Evolutionary conservation across 2,888 invertebrate species (phyloP).

Genomic region (Ptychoptera albimana): DNA sequence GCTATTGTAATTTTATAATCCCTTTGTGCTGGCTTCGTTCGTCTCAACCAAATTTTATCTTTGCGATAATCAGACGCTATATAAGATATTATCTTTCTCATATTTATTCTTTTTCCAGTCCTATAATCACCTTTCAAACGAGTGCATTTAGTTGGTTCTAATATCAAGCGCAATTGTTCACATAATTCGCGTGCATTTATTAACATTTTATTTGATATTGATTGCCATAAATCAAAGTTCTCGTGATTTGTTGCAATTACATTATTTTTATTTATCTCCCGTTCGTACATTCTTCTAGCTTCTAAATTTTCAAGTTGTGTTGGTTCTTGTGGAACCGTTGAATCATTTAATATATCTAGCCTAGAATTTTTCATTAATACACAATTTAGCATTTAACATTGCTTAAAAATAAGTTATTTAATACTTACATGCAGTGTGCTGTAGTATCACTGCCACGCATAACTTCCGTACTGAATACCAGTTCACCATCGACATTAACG

Average conservation of each 20-base stretch:
- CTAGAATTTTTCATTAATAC: slow-evolving; percentile 12
- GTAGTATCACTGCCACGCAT: slow-evolving; percentile 54
- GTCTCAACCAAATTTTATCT: slow-evolving; percentile 95
- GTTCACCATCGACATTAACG: slow-evolving; percentile 60
- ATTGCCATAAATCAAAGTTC: slow-evolving; percentile 27
- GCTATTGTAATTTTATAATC: slow-evolving; percentile 94
- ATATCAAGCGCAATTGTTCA: slow-evolving; percentile 80
- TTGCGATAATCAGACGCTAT: slow-evolving; percentile 98
- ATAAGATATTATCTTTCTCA: slow-evolving; percentile 94
- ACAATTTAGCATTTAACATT: slow-evolving; percentile 1
- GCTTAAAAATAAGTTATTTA: neutral
- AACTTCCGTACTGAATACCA: slow-evolving; percentile 46
- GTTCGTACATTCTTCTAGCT: slow-evolving; percentile 20
- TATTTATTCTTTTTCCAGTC: slow-evolving; percentile 92
- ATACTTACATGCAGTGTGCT: slow-evolving; percentile 52
- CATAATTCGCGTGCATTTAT: slow-evolving; percentile 69
- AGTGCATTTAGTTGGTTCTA: slow-evolving; percentile 91
- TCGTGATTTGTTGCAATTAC: slow-evolving; percentile 19
- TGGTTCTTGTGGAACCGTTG: slow-evolving; percentile 17
- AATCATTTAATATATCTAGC: slow-evolving; percentile 22
- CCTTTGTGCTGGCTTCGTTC: slow-evolving; percentile 88
- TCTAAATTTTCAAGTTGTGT: slow-evolving; percentile 20
- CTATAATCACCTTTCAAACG: slow-evolving; percentile 89
- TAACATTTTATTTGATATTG: slow-evolving; percentile 27
- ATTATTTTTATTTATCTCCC: slow-evolving; percentile 19